These are phyloP conservation scores for Chaenogobius annularis DNA, from an alignment of 2,113 vertebrate genomes.

Conservation along the genomic window DNA sequence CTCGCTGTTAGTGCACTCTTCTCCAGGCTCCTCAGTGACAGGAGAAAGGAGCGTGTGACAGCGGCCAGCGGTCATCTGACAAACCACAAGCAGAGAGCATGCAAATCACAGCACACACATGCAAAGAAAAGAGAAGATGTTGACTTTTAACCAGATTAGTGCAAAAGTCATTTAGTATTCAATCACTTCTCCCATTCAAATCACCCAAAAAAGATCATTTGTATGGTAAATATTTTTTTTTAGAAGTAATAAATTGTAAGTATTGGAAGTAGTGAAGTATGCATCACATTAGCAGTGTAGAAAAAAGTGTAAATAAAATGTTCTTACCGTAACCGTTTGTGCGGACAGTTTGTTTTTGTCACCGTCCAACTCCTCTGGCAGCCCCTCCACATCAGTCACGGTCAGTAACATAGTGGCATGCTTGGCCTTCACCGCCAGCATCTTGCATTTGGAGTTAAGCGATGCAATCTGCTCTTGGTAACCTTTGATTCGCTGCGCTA, in stretches of 20 bases:
- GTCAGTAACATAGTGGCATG: slow-evolving; percentile 97
- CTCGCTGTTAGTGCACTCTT: slow-evolving; percentile 95
- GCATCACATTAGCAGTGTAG: background rate
- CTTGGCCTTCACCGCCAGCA: slow-evolving; percentile 95
- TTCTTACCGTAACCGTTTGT: slow-evolving; percentile 87
- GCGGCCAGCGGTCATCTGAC: slow-evolving; percentile 97
- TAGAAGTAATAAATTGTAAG: too few relatives aligned
- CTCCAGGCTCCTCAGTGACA: slow-evolving; percentile 98
- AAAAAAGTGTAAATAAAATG: background rate
- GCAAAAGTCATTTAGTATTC: too few relatives aligned
- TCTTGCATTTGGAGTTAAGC: slow-evolving; percentile 96
- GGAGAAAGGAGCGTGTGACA: slow-evolving; percentile 98
- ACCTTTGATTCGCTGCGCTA: slow-evolving; percentile 94
- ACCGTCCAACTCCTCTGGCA: slow-evolving; percentile 84
- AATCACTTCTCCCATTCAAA: too few relatives aligned
- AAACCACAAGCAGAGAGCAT: slow-evolving; percentile 43
- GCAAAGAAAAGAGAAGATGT: background rate
- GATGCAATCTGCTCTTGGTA: slow-evolving; percentile 97
- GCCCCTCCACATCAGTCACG: slow-evolving; percentile 89
- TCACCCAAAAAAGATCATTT: too few relatives aligned
- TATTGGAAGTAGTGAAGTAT: background rate
- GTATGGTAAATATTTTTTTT: too few relatives aligned
- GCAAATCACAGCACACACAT: slow-evolving; percentile 37
- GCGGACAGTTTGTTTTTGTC: slow-evolving; percentile 78
- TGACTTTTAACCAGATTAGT: background rate